Evolutionary conservation across 2,888 invertebrate species (phyloP).

Genomic region (Eucriotettix oculatus): DNA sequence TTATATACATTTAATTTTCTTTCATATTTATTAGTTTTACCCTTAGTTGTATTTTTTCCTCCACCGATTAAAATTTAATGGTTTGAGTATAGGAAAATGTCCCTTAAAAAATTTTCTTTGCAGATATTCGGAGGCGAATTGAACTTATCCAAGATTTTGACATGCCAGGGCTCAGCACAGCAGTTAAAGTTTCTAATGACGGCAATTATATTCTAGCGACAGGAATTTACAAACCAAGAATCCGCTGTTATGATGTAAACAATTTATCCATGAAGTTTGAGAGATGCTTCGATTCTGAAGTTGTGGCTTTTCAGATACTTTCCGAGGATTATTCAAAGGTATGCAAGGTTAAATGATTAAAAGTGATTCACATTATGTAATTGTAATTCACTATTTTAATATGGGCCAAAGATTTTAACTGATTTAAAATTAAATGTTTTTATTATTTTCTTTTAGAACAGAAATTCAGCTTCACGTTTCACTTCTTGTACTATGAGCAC

Average conservation of each 20-base stretch:
- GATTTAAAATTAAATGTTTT: too few species aligned
- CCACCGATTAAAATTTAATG: too few species aligned
- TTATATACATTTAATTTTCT: slow-evolving; percentile 1
- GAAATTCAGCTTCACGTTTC: too few species aligned
- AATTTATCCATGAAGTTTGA: slow-evolving; percentile 96
- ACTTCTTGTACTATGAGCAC: too few species aligned
- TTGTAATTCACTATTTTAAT: slow-evolving; percentile 4
- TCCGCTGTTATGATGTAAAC: slow-evolving; percentile 91
- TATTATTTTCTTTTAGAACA: too few species aligned
- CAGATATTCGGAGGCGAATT: slow-evolving; percentile 73
- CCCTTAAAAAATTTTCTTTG: slow-evolving; percentile 6
- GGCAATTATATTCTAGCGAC: slow-evolving; percentile 83
- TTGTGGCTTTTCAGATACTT: slow-evolving; percentile 79
- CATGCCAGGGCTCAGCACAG: slow-evolving; percentile 89
- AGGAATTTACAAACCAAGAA: slow-evolving; percentile 89
- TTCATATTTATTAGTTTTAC: too few species aligned
- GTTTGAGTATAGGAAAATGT: too few species aligned
- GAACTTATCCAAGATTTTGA: slow-evolving; percentile 98
- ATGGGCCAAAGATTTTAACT: too few species aligned
- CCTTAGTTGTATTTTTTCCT: too few species aligned
- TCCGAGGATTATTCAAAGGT: slow-evolving; percentile 96
- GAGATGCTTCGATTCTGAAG: slow-evolving; percentile 91
- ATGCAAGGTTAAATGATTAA: slow-evolving; percentile 14
- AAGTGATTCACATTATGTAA: slow-evolving; percentile 1
- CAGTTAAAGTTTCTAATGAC: slow-evolving; percentile 72